Evolutionary conservation across 1,140 invertebrate species (phyloP).

Genomic region (Physella acuta): DNA sequence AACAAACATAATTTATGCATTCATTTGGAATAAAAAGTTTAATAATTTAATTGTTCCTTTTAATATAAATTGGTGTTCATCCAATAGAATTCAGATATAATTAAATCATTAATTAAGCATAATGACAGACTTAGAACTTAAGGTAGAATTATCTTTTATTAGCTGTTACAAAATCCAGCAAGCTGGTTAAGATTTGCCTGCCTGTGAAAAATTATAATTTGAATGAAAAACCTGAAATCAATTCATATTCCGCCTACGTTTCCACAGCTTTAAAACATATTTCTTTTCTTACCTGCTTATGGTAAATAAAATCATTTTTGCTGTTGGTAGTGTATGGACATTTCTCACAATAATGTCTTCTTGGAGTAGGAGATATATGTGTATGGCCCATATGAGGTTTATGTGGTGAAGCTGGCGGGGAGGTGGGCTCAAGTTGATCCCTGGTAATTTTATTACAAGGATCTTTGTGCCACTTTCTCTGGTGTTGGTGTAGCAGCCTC

Average conservation of each 20-base stretch:
- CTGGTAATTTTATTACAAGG: slow-evolving; percentile 11
- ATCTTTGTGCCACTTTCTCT: slow-evolving; percentile 52
- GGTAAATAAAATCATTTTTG: slow-evolving; percentile 81
- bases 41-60: no score
- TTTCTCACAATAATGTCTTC: slow-evolving; percentile 56
- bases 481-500: slow-evolving; percentile 57
- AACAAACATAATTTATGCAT: background rate
- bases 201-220: no score
- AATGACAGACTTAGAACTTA: no score
- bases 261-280: no score
- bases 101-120: no score
- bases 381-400: slow-evolving; percentile 12
- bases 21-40: background rate
- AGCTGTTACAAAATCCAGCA: no score
- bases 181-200: no score
- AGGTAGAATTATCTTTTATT: no score
- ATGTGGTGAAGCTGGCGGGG: slow-evolving; percentile 25
- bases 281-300: slow-evolving; percentile 63
- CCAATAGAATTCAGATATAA: no score
- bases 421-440: slow-evolving; percentile 31
- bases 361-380: slow-evolving; percentile 24
- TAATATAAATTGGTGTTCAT: no score
- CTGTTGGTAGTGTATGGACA: slow-evolving; percentile 65
- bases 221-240: no score
- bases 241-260: no score